Conservation (phyloP, 2,113 vertebrate genomes). For the Psittacula cyanocephala region DNA sequence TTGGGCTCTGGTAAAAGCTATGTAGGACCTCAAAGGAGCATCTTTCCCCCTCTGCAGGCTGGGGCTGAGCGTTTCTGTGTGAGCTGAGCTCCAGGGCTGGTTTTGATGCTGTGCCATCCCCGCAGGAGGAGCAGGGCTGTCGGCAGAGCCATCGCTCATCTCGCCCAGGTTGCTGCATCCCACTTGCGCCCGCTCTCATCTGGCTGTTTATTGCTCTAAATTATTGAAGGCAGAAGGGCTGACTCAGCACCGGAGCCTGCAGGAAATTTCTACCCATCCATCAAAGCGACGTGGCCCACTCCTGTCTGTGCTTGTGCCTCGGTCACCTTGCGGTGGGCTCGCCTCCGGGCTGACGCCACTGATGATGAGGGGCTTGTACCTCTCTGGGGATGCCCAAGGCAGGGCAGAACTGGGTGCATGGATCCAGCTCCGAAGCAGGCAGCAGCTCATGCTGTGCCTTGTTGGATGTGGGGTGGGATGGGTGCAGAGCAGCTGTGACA, state of each 20-base stretch:
- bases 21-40: background rate
- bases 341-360: fast-evolving
- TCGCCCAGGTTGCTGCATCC: background rate
- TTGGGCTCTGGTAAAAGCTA: background rate
- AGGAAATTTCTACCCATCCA: background rate
- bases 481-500: fast-evolving
- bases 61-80: background rate
- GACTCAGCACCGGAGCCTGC: conserved; percentile 9
- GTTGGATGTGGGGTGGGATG: background rate
- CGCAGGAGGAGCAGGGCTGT: background rate
- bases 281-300: background rate
- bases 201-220: background rate
- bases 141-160: background rate
- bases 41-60: too few relatives aligned
- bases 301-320: background rate
- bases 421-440: background rate
- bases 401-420: fast-evolving
- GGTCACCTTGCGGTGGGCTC: background rate
- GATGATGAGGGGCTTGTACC: background rate
- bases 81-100: background rate
- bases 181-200: background rate
- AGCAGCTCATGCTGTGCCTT: fast-evolving
- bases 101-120: background rate
- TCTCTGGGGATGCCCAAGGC: fast-evolving
- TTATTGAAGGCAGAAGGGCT: conserved; percentile 1